Conservation (phyloP, 2,113 vertebrate genomes). For the Oryzias celebensis region DNA sequence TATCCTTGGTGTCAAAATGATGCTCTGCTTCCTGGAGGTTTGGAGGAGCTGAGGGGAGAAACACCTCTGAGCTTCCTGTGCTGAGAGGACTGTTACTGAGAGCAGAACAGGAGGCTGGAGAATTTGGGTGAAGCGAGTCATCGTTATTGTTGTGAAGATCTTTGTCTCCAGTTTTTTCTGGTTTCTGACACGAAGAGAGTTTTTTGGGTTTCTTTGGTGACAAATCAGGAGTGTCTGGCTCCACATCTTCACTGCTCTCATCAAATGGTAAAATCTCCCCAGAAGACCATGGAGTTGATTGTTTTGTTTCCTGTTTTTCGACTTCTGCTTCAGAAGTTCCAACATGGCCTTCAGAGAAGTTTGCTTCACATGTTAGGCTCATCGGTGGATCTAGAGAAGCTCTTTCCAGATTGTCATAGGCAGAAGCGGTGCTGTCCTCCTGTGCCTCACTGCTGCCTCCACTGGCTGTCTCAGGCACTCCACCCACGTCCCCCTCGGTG, state of each 20-base stretch:
- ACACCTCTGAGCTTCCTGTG: conserved; percentile 80
- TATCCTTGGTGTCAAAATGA: conserved; percentile 20
- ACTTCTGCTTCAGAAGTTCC: background rate
- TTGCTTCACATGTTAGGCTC: conserved; percentile 3
- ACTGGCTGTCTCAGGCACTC: conserved; percentile 31
- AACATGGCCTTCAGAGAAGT: background rate
- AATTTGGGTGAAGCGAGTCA: conserved; percentile 44
- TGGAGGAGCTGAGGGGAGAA: conserved; percentile 69
- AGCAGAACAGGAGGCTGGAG: conserved; percentile 63
- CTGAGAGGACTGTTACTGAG: conserved; percentile 62
- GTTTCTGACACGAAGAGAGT: conserved; percentile 29
- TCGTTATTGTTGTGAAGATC: conserved; percentile 3
- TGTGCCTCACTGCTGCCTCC: conserved; percentile 60
- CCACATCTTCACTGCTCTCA: conserved; percentile 13
- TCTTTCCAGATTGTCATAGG: conserved; percentile 58
- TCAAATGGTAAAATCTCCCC: conserved; percentile 55
- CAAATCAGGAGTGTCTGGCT: background rate
- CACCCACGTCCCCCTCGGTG: conserved; percentile 12
- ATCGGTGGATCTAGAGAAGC: background rate
- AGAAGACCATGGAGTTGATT: conserved; percentile 61
- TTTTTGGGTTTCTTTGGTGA: conserved; percentile 29
- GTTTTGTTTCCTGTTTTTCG: conserved; percentile 19
- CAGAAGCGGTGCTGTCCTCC: conserved; percentile 67
- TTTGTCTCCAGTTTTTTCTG: conserved; percentile 16
- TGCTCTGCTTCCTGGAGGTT: conserved; percentile 42